phyloP scores from a whole-genome alignment of 2,888 invertebrate species.

The Cantharis lateralis region DNA sequence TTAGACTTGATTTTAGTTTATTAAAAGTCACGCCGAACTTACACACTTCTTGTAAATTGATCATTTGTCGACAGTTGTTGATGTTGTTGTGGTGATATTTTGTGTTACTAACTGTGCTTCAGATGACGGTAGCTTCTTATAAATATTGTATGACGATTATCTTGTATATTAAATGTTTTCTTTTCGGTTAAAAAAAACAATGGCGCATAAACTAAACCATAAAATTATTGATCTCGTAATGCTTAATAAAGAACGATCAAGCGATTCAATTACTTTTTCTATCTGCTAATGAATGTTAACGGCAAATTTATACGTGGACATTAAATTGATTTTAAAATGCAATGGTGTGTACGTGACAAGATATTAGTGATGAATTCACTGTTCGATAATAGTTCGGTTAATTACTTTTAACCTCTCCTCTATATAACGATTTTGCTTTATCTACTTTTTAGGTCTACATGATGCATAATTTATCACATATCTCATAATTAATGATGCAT shows the following conservation, averaged over 20 bases:
- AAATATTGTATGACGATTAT: constrained; percentile 1
- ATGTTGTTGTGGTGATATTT: constrained; percentile 1
- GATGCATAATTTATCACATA: not conserved
- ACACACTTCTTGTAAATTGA: not conserved
- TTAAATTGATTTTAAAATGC: constrained; percentile 24
- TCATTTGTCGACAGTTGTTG: not conserved
- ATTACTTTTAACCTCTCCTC: constrained; percentile 7
- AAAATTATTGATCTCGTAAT: constrained; percentile 11
- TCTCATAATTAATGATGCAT: not conserved
- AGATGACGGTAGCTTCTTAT: constrained; percentile 5
- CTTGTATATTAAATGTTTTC: constrained; percentile 3
- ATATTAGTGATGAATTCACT: constrained; percentile 17
- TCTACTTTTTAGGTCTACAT: not conserved
- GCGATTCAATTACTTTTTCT: constrained; percentile 13
- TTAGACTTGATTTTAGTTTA: not conserved
- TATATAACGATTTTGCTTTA: not conserved
- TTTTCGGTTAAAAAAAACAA: not conserved
- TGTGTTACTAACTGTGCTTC: constrained; percentile 5
- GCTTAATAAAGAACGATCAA: constrained; percentile 7
- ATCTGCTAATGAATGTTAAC: constrained; percentile 19
- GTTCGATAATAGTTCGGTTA: constrained; percentile 18
- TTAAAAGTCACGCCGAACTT: not conserved
- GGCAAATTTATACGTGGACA: constrained; percentile 22
- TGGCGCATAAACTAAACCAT: not conserved
- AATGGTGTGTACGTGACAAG: constrained; percentile 20